These are phyloP conservation scores for Beroe forskalii DNA, from an alignment of 37 sponge, comb jelly and placozoan species.

Conservation along the genomic window DNA sequence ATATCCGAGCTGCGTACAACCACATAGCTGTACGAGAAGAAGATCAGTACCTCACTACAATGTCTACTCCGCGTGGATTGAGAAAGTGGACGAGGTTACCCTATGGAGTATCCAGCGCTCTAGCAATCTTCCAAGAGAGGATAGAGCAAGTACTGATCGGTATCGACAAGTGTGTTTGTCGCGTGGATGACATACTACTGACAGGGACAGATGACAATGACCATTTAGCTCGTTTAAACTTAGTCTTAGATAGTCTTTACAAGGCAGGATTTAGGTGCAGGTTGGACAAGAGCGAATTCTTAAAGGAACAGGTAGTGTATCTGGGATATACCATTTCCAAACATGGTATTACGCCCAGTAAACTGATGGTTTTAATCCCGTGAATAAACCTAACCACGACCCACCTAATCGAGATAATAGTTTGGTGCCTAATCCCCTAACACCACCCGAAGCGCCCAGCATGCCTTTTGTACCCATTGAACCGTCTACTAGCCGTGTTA, in stretches of 20 bases:
- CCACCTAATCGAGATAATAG: too few species aligned
- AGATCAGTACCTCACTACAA: background rate
- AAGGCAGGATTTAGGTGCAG: background rate
- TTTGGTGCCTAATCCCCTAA: too few species aligned
- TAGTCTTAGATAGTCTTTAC: background rate
- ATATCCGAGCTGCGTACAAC: constrained; percentile 69
- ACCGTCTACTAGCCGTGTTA: too few species aligned
- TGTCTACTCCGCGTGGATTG: constrained; percentile 72
- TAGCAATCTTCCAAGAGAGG: background rate
- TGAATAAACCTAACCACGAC: too few species aligned
- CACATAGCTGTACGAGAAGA: constrained; percentile 66
- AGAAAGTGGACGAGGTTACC: constrained; percentile 64
- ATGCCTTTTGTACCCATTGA: too few species aligned
- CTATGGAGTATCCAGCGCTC: constrained; percentile 38
- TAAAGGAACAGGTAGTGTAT: background rate
- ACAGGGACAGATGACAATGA: background rate
- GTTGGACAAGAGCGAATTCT: background rate
- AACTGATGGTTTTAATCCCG: too few species aligned
- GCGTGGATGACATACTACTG: constrained; percentile 17
- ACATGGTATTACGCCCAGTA: background rate
- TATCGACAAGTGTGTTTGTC: background rate
- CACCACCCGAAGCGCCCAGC: too few species aligned
- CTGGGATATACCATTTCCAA: constrained; percentile 1
- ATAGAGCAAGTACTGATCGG: constrained; percentile 12
- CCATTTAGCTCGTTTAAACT: background rate